Evolutionary conservation across 2,113 vertebrate genomes (phyloP), one percentile per base, ranked within the genome.

Genomic region (Sinocyclocheilus rhinocerous): DNA sequence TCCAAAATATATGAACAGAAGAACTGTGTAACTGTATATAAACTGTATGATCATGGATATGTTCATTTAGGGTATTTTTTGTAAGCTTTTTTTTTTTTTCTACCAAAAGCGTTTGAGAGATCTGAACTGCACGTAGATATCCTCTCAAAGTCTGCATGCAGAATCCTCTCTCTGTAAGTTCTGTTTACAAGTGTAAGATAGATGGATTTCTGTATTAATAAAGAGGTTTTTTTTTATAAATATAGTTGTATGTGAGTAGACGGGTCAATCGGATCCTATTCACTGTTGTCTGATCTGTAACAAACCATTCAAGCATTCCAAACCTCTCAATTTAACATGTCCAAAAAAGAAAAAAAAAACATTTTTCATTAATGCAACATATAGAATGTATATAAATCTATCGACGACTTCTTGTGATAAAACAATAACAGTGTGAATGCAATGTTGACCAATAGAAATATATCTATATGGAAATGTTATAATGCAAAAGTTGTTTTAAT

Each of bases 61-160:
- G 80, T 78, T 86, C 29, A 86, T 82, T 84, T 88, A 86, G 81
- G 88, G 85, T 87, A 78, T 88, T 88, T 90, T 87, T 85, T 84
- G 87, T 90, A 83, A 52, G 8, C 24, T 79, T 85, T 83, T 69
- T 87, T 83, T 69, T 87, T 69, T 88, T 77, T 88, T 88, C 45
- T 33, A 83, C 57, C 29, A 20, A 48, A 88, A 72, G 29, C 72
- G 48, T 76, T 76, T 57, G 82, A 84, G 73, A 76, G 72, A 70
- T 83, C 75, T 85, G 83, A 87, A 78, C 65, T 87, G 89, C 89
- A 90, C 87, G 89, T 84, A 85, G 79, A 85, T 36, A 75, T 87
- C 73, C 69, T 67, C 65, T 75, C 81, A 36, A 77, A 72, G 85
- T 88, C 67, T 85, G 89, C 89, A 90, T 90, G 89, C 87, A 88